Conservation (phyloP, 1,140 invertebrate genomes). For the Apocrypta bakeri region DNA sequence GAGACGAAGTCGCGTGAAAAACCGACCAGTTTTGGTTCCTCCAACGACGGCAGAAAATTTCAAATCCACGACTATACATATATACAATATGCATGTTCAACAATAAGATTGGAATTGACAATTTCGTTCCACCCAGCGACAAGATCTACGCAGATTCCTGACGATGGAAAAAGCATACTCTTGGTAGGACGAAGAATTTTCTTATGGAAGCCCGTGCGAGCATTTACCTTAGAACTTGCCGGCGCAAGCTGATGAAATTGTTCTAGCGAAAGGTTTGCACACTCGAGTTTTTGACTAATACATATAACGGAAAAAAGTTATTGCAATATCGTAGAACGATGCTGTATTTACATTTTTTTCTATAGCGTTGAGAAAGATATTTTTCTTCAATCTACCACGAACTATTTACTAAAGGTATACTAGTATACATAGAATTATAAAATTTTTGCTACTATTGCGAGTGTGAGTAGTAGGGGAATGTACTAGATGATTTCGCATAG, state of each 20-base stretch:
- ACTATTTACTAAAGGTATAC: too few species aligned
- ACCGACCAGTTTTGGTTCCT: neutral
- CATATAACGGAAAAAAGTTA: neutral
- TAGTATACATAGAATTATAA: too few species aligned
- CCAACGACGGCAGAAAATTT: neutral
- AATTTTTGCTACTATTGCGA: too few species aligned
- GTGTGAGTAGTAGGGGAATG: too few species aligned
- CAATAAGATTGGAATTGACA: constrained; percentile 32
- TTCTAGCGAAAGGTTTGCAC: neutral
- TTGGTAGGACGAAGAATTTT: neutral
- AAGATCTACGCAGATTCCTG: neutral
- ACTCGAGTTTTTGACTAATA: neutral
- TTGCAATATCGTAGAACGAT: too few species aligned
- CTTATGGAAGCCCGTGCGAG: neutral
- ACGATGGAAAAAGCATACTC: neutral
- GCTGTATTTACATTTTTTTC: too few species aligned
- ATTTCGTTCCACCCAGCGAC: neutral
- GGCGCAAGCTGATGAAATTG: constrained; percentile 15
- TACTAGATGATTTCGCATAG: too few species aligned
- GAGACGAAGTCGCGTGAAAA: neutral
- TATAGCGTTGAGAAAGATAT: too few species aligned
- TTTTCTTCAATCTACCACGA: too few species aligned
- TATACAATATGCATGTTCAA: neutral
- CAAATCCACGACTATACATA: neutral
- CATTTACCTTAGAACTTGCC: neutral